A percentile compares a stretch with the other conserved stretches of the same genome.
Evolutionary conservation across 2,113 vertebrate species (phyloP).

Genomic region (Ibidorhyncha struthersii): DNA sequence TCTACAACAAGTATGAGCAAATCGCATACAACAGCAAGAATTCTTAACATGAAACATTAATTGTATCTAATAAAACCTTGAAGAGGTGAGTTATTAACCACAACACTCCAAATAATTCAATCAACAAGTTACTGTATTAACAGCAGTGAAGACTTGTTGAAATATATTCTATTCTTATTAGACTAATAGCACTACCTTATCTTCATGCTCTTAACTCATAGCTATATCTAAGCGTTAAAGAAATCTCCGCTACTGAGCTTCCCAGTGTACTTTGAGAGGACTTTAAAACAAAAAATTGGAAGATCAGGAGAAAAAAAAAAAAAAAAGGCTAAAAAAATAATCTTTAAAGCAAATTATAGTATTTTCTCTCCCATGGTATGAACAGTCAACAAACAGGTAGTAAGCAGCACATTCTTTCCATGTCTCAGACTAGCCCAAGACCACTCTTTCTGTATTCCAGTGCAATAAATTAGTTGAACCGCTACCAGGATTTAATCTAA

Average conservation of each 20-base stretch:
- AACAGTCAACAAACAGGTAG: not conserved
- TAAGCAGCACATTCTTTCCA: not conserved
- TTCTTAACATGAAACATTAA: not conserved
- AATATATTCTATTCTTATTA: not conserved
- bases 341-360: not conserved
- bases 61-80: not conserved
- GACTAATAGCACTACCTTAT: not conserved
- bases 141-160: not conserved
- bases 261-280: not conserved
- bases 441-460: too few relatives aligned
- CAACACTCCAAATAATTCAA: not conserved
- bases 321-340: too few relatives aligned
- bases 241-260: not conserved
- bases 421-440: not conserved
- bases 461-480: not conserved
- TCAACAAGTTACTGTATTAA: not conserved
- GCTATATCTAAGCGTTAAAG: accelerated
- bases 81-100: not conserved
- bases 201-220: not conserved
- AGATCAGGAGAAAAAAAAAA: not conserved
- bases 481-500: not conserved
- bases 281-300: not conserved
- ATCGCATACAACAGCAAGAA: not conserved
- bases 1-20: not conserved
- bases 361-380: not conserved